Conservation (phyloP, 37 sponge, comb jelly and placozoan genomes). For the Beroe ovata region DNA sequence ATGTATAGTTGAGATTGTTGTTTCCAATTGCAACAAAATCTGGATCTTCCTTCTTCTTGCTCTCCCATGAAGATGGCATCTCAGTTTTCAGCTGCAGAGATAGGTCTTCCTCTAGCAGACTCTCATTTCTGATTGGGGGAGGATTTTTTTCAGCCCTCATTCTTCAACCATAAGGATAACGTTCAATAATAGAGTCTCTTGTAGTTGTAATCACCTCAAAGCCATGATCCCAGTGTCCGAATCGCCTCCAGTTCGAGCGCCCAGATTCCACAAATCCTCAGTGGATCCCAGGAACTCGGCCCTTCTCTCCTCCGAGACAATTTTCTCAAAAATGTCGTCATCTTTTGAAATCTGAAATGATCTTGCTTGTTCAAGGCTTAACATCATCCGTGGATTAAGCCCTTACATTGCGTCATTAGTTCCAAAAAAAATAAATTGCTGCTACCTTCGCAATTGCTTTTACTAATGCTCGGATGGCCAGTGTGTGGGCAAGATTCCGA, state of each 20-base stretch:
- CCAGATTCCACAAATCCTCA: constrained; percentile 1
- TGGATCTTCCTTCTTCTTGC: neutral
- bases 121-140: too few relatives aligned
- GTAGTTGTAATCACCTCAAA: too few relatives aligned
- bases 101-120: too few relatives aligned
- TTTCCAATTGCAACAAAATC: neutral
- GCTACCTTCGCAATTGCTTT: neutral
- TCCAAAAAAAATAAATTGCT: too few relatives aligned
- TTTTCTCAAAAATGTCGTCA: constrained; percentile 58
- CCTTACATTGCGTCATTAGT: too few relatives aligned
- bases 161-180: too few relatives aligned
- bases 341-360: neutral
- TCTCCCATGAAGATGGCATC: neutral
- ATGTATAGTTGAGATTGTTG: neutral
- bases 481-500: neutral
- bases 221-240: neutral
- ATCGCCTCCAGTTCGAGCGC: neutral
- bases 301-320: constrained; percentile 30
- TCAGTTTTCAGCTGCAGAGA: neutral
- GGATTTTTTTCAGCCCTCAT: too few relatives aligned
- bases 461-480: neutral
- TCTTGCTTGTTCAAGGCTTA: too few relatives aligned
- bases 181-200: too few relatives aligned
- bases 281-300: constrained; percentile 47
- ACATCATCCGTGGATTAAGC: too few relatives aligned